Percentiles rank a stretch among this genome's conserved stretches.
Conservation (phyloP, 2,113 vertebrate species). For the Eupsittula cactorum region DNA sequence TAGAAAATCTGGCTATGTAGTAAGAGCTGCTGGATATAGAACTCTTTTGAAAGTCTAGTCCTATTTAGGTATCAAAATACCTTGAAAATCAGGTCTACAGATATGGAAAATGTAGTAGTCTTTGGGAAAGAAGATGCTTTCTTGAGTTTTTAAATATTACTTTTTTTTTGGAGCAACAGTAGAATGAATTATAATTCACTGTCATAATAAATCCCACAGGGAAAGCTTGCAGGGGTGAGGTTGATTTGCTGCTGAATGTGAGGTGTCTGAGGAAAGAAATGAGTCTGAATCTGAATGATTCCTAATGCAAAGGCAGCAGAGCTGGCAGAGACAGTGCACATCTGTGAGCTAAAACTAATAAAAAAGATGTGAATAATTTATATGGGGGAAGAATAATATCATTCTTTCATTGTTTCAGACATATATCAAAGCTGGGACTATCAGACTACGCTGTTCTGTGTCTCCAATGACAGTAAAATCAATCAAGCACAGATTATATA, state of each 20-base stretch:
- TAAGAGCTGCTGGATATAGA: not conserved
- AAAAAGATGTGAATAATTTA: constrained; percentile 22
- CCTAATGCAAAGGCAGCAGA: not conserved
- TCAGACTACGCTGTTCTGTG: not conserved
- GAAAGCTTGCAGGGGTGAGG: not conserved
- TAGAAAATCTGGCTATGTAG: not conserved
- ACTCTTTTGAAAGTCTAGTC: not conserved
- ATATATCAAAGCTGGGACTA: rapidly evolving
- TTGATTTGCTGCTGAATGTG: not conserved
- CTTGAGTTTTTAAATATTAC: not conserved
- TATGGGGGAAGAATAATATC: not conserved
- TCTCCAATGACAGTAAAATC: not conserved
- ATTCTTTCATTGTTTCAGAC: not conserved
- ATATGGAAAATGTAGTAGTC: not conserved
- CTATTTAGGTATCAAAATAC: not conserved
- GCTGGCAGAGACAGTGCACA: not conserved
- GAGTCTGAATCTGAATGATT: not conserved
- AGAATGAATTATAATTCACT: not conserved
- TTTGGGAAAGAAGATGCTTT: not conserved
- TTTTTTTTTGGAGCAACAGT: not conserved
- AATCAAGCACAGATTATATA: not conserved
- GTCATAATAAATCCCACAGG: not conserved
- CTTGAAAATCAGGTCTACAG: not conserved
- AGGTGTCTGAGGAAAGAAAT: not conserved
- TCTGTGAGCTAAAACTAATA: not conserved